Percentiles rank a stretch among this genome's conserved stretches.
Conservation (phyloP, 2,888 invertebrate species). For the Crematogaster levior region DNA sequence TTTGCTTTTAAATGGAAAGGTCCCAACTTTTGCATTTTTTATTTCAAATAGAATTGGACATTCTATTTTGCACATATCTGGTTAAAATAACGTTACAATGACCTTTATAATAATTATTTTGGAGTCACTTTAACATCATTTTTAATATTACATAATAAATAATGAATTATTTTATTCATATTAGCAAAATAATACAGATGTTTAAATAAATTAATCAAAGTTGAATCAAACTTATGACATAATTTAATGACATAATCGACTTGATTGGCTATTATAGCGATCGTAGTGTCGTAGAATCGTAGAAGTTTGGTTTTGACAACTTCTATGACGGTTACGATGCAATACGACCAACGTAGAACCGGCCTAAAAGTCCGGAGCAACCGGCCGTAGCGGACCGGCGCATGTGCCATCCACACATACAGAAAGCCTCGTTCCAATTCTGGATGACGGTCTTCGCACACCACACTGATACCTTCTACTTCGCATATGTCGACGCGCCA, state of each 20-base stretch:
- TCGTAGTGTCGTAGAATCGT: too few relatives aligned
- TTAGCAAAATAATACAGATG: not conserved
- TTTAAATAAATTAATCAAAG: not conserved
- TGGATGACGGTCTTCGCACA: constrained; percentile 1
- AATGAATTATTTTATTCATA: not conserved
- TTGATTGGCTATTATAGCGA: too few relatives aligned
- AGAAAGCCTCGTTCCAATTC: constrained; percentile 32
- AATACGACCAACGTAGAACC: too few relatives aligned
- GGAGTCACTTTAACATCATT: too few relatives aligned
- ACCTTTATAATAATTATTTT: too few relatives aligned
- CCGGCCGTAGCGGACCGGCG: not conserved
- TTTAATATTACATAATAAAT: not conserved
- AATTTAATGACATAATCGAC: too few relatives aligned
- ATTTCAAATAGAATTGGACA: too few relatives aligned
- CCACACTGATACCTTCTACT: constrained; percentile 41
- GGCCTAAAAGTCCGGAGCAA: not conserved
- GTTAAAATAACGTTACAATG: not conserved
- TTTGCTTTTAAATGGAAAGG: too few relatives aligned
- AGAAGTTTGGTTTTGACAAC: too few relatives aligned
- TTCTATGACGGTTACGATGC: too few relatives aligned
- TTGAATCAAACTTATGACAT: not conserved
- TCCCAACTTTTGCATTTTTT: too few relatives aligned
- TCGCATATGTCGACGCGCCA: constrained; percentile 54
- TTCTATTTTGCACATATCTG: too few relatives aligned
- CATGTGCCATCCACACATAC: constrained; percentile 31